Evolutionary conservation across 1,140 invertebrate genomes (phyloP), one percentile per base, ranked within the genome.

Genomic region (Aradophagus sp.): DNA sequence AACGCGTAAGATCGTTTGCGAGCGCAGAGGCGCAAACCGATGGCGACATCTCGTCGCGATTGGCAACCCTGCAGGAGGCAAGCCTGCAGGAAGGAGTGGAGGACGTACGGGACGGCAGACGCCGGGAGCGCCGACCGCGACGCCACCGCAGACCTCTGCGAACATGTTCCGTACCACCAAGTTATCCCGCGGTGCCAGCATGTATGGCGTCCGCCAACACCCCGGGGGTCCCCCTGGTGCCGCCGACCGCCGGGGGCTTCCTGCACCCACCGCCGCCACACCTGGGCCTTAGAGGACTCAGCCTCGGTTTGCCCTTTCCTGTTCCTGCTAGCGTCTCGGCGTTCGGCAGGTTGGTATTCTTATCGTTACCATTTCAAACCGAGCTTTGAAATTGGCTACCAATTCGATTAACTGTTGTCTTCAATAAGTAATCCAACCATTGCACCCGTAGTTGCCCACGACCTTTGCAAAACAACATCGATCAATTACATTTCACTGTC

Each of bases 21-120:
- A 84, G 82, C 29, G 84, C 83, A 5, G 84, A 86, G 48, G 84
- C 84, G 5, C 84, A 86, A 41, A 86, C 84, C 31, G 84, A 86
- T 48, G 50, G 61, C 26, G 75, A 67, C 7, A 50, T 44, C 12
- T 58, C 36, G 17, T 23, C 61, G 11, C 34, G 69, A 29, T 29
- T 61, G 26, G 17, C 63, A 8, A 32, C 59, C 23, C 42, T 53
- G 61, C 55, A 41, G 31, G 62, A 53, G 3, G 73, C 74, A 11
- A 53, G 69, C 6, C 13, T 65, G 8, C 53, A 74, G 12, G 59
- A 75, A 5, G 11, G 6, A 5, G 10, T n/a, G 5, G 80, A 80
- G 7, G 79, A 81, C 42, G 44, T 42, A 17, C 73, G 80, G 0
- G 81, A 82, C 29, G 78, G 77, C 0, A 61, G 83, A n/a, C 76